Percentiles rank a stretch among this genome's conserved stretches.
These are phyloP conservation scores for Drosophila sp. DNA, from an alignment of 1,140 invertebrate genomes.

Conservation along the genomic window DNA sequence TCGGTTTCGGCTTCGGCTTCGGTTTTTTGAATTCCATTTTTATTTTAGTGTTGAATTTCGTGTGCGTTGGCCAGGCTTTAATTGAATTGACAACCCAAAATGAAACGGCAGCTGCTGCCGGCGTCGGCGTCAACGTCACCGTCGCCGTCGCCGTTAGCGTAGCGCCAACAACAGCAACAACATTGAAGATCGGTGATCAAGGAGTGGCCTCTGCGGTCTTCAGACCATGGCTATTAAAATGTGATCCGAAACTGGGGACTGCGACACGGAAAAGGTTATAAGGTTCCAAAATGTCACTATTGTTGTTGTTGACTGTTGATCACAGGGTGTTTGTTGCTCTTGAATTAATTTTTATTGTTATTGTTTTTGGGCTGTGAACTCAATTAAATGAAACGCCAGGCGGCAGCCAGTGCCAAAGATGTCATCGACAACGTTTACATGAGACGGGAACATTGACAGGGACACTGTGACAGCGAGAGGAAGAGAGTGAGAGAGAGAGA, in stretches of 20 bases:
- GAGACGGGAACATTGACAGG: neutral
- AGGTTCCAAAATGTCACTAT: constrained; percentile 76
- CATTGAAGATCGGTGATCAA: constrained; percentile 49
- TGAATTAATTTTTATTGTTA: constrained; percentile 83
- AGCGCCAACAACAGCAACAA: constrained; percentile 44
- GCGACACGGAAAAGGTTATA: constrained; percentile 74
- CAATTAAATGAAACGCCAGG: constrained; percentile 80
- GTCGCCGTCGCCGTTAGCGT: constrained; percentile 57
- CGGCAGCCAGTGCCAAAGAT: constrained; percentile 66
- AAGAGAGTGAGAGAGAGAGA: no score
- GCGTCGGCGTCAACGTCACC: no score
- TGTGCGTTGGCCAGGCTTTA: constrained; percentile 64
- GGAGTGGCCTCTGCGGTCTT: constrained; percentile 63
- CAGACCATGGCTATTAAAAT: constrained; percentile 65
- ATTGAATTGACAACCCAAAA: constrained; percentile 76
- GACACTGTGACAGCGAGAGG: neutral
- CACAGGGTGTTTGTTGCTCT: constrained; percentile 50
- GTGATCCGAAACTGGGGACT: constrained; percentile 49
- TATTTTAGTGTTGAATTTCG: constrained; percentile 10
- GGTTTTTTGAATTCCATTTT: neutral
- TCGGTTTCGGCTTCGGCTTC: no score
- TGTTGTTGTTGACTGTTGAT: constrained; percentile 38
- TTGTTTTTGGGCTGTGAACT: constrained; percentile 79
- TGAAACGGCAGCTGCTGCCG: constrained; percentile 69
- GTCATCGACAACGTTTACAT: constrained; percentile 62